Evolutionary conservation across 1,140 invertebrate genomes (phyloP).

Genomic region (Drusus annulatus): DNA sequence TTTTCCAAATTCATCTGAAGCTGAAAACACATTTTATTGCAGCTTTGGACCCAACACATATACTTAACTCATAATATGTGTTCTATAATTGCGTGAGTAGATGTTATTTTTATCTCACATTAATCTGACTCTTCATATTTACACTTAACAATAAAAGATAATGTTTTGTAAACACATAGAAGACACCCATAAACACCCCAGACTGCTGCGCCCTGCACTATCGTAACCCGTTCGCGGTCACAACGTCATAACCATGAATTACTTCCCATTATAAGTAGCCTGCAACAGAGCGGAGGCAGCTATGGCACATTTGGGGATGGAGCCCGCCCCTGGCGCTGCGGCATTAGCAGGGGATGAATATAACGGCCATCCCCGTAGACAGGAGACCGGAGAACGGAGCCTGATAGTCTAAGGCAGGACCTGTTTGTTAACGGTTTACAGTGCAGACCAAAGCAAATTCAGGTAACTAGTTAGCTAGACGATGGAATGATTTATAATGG

Average conservation of each 20-base stretch:
- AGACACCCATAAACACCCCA: background rate
- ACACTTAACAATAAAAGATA: too few species aligned
- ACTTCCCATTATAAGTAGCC: slow-evolving; percentile 29
- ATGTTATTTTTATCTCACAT: too few species aligned
- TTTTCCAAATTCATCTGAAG: too few species aligned
- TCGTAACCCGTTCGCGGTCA: slow-evolving; percentile 21
- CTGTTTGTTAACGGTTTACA: background rate
- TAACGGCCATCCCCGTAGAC: slow-evolving; percentile 8
- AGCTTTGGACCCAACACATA: too few species aligned
- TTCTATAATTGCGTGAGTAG: too few species aligned
- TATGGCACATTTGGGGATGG: background rate
- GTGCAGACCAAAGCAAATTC: too few species aligned
- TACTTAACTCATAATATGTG: too few species aligned
- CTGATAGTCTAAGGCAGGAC: background rate
- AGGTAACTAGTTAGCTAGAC: too few species aligned
- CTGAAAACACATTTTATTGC: too few species aligned
- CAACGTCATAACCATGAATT: slow-evolving; percentile 7
- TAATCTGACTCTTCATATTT: too few species aligned
- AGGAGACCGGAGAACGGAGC: background rate
- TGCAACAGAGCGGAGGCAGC: slow-evolving; percentile 9
- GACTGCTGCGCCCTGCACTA: background rate
- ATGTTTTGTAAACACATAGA: too few species aligned
- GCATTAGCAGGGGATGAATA: slow-evolving; percentile 23
- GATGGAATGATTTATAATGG: too few species aligned
- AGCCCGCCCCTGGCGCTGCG: background rate